Evolutionary conservation across 2,888 invertebrate genomes (phyloP).

Genomic region (Spodoptera picta): DNA sequence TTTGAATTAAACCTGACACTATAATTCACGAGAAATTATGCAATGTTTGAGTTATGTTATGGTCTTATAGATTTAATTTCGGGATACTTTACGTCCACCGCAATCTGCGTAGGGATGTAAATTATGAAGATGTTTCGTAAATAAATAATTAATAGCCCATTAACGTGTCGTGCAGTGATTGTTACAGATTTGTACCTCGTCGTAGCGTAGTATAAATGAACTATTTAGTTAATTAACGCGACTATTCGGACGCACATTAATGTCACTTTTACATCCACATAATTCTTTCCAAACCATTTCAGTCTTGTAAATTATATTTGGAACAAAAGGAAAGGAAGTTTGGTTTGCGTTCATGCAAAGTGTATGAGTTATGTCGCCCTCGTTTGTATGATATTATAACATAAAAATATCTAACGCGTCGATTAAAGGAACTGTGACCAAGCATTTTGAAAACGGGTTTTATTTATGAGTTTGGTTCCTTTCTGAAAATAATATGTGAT

Average conservation of each 20-base stretch:
- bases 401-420: constrained; percentile 34
- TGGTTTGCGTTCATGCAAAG: constrained; percentile 50
- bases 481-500: constrained; percentile 19
- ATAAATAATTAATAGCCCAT: constrained; percentile 68
- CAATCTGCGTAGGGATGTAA: constrained; percentile 41
- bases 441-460: constrained; percentile 32
- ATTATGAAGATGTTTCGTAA: constrained; percentile 60
- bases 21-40: constrained; percentile 34
- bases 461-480: constrained; percentile 36
- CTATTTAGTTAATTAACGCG: constrained; percentile 81
- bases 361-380: constrained; percentile 56
- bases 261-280: constrained; percentile 80
- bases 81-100: constrained; percentile 31
- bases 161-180: constrained; percentile 65
- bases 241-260: constrained; percentile 76
- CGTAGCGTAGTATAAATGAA: constrained; percentile 69
- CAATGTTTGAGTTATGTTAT: constrained; percentile 19
- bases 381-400: constrained; percentile 51
- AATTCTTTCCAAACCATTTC: constrained; percentile 75
- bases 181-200: constrained; percentile 74
- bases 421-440: constrained; percentile 45
- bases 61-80: constrained; percentile 28
- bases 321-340: constrained; percentile 63
- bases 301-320: constrained; percentile 66
- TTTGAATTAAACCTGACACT: constrained; percentile 19